These are phyloP conservation scores for Acanthopleura granulata DNA, from an alignment of 2,888 invertebrate genomes.

Conservation along the genomic window DNA sequence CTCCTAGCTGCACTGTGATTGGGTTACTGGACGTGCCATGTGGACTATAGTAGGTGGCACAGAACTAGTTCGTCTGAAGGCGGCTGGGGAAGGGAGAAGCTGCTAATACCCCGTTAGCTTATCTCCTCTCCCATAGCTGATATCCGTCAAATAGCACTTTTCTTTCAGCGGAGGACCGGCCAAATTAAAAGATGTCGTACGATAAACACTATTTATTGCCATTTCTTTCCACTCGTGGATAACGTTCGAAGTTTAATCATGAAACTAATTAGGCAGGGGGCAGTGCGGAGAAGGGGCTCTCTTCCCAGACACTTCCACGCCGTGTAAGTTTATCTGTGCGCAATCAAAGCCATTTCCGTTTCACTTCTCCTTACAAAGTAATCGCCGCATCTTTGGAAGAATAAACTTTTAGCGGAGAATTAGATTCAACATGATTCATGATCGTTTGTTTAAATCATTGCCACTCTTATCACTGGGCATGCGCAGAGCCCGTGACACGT, in stretches of 20 bases:
- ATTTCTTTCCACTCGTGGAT: background rate
- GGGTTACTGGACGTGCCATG: too few relatives aligned
- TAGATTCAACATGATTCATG: conserved; percentile 17
- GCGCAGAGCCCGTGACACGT: conserved; percentile 1
- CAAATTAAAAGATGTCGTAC: conserved; percentile 11
- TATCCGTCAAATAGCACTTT: conserved; percentile 2
- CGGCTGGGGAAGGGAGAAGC: too few relatives aligned
- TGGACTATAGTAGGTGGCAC: too few relatives aligned
- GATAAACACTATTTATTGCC: conserved; percentile 11
- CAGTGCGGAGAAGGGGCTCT: too few relatives aligned
- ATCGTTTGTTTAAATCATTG: conserved; percentile 16
- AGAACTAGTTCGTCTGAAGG: too few relatives aligned
- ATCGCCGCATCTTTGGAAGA: background rate
- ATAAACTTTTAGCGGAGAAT: conserved; percentile 1
- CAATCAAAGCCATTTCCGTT: conserved; percentile 19
- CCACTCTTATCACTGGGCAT: conserved; percentile 8
- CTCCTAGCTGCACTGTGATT: too few relatives aligned
- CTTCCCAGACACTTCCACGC: too few relatives aligned
- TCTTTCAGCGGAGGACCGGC: background rate
- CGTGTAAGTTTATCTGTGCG: conserved; percentile 6
- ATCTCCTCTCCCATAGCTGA: background rate
- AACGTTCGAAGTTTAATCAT: conserved; percentile 14
- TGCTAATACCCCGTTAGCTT: too few relatives aligned
- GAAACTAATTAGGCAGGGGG: conserved; percentile 11
- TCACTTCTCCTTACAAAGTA: conserved; percentile 2